phyloP scores from a whole-genome alignment of 2,888 invertebrate species.

The Ichneumon xanthorius region DNA sequence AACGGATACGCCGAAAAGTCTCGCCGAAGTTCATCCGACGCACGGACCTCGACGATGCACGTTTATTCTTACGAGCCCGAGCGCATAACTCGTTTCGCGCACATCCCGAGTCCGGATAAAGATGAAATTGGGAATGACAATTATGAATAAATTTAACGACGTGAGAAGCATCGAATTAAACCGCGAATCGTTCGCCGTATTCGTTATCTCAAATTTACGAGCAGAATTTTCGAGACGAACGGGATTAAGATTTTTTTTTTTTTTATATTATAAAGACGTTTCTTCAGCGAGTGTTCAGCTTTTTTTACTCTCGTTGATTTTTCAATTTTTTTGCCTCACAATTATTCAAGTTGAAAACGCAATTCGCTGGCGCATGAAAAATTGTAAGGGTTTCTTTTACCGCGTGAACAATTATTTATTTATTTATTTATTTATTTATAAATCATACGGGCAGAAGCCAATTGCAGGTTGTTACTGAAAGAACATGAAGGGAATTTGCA shows the following conservation, averaged over 20 bases:
- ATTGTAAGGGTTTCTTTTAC: too few species aligned
- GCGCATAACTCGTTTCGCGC: not conserved
- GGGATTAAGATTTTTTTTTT: too few species aligned
- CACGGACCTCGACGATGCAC: not conserved
- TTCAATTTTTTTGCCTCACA: not conserved
- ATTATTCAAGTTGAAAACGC: not conserved
- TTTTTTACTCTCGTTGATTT: not conserved
- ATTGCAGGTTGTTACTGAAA: too few species aligned
- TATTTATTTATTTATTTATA: too few species aligned
- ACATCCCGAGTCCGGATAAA: not conserved
- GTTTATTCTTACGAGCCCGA: not conserved
- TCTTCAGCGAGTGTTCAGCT: too few species aligned
- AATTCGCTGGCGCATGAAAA: not conserved
- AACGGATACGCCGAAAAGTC: conserved; percentile 64
- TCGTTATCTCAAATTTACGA: not conserved
- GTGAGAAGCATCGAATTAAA: conserved; percentile 14
- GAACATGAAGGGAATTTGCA: too few species aligned
- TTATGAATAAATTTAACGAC: conserved; percentile 14
- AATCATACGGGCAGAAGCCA: too few species aligned
- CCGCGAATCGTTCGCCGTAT: not conserved
- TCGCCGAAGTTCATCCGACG: conserved; percentile 36
- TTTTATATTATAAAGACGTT: too few species aligned
- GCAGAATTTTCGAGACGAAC: not conserved
- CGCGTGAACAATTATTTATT: too few species aligned
- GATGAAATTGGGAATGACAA: conserved; percentile 12